Conservation (phyloP, 2,113 vertebrate species). For the Peromyscus maniculatus region DNA sequence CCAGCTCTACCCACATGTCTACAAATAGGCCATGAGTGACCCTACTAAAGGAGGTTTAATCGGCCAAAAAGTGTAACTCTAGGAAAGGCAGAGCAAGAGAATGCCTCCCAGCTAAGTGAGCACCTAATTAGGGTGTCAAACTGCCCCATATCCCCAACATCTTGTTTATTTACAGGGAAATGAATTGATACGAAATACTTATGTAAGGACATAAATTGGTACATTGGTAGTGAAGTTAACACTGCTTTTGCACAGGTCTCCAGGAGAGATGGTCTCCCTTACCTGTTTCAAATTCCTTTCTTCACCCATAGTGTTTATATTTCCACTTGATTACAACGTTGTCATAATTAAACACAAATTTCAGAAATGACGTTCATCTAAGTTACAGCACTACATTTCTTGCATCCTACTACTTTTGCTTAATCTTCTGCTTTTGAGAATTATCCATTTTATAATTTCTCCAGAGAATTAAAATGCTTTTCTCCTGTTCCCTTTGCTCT, state of each 20-base stretch:
- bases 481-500: neutral
- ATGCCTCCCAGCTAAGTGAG: neutral
- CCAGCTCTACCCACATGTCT: neutral
- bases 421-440: constrained; percentile 14
- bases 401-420: neutral
- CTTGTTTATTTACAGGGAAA: neutral
- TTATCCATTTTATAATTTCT: neutral
- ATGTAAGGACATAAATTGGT: neutral
- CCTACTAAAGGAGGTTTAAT: neutral
- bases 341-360: neutral
- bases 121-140: neutral
- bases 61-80: neutral
- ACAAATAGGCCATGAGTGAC: neutral
- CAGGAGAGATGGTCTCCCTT: neutral
- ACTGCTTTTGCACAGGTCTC: neutral
- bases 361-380: neutral
- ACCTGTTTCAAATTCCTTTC: neutral
- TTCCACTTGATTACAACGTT: neutral
- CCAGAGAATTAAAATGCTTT: neutral
- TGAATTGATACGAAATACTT: neutral
- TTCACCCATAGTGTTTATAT: neutral
- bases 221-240: neutral
- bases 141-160: neutral
- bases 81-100: neutral
- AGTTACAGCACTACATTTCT: neutral